Base-by-base conservation (phyloP, 2,888 invertebrate genomes). In the Aphidius colemani region DNA sequence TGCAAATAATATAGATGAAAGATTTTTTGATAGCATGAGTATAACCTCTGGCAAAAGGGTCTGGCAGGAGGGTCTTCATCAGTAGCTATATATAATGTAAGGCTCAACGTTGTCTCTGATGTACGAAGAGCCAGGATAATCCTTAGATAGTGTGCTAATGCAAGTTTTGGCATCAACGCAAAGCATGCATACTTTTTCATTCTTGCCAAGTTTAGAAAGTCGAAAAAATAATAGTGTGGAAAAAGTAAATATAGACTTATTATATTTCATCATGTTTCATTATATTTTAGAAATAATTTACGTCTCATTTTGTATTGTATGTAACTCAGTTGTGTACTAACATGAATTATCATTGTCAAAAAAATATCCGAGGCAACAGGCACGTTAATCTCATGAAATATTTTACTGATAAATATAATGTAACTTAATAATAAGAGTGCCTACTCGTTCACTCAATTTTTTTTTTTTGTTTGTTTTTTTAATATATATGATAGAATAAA, bases 121-220 rank as follows among this genome's bases (percentile, higher is more conserved):
- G 69, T 70, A 70, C 66, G 69, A 70, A 71, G 72, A 74, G 70
- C 69, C 68, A 30, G 70, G 77, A 77, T 78, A 78, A 77, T 78
- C 76, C 75, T 56, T 64, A 73, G 71, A 77, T 76, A 75, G 74
- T 70, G 74, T 73, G 76, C 75, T 78, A 78, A 78, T 78, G 77
- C 77, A 77, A 78, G 74, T 78, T 78, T 76, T 78, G 78, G 78
- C 78, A 76, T 75, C 71, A 73, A 73, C 75, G 73, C 74, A 72
- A 75, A 70, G 73, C 5, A 30, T 30, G 65, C 77, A 30, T 77
- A 77, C 74, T 76, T 75, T 73, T 75, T 77, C 74, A 75, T 78
- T 77, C 74, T 77, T 75, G 71, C 69, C 70, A 64, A 64, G 65
- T 56, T 67, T 65, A 53, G 62, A 60, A 59, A 58, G 66, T 65